Evolutionary conservation across 2,888 invertebrate genomes (phyloP), one percentile per base, ranked within the genome.

Genomic region (Junonia oenone): DNA sequence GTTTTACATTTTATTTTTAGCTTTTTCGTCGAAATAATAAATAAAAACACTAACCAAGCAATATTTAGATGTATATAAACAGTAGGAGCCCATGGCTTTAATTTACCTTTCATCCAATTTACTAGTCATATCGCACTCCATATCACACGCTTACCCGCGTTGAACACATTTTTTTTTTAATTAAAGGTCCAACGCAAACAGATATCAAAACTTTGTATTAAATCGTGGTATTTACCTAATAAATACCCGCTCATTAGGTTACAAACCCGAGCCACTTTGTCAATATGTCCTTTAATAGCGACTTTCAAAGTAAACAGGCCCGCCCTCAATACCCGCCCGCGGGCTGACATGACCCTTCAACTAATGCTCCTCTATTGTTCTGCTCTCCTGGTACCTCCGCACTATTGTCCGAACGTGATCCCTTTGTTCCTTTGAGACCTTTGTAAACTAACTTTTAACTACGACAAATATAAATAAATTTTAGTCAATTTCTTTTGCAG

Each of bases 351-450:
- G 48, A 55, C 49, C 49, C 53, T 52, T 52, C 27, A 14, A 45
- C 31, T 40, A 40, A 53, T 53, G 45, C 54, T 40, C 9, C 46
- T 54, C 35, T 29, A 48, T 55, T 51, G 47, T 58, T 55, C 45
- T 55, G 26, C 40, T n/a, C 27, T 51, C 48, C 55, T 55, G 45
- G 47, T 54, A 54, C 43, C 37, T 35, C 38, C 15, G 37, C 40
- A 56, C 49, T 49, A 45, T 49, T 56, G 43, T 57, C 47, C 33
- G 17, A 59, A 55, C 31, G 15, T 49, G 57, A 62, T 57, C 55
- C 53, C 57, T 62, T 58, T 62, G 53, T 59, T 37, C 50, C 47
- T 19, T 37, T 50, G 13, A 52, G 45, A 26, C 31, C 45, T 37
- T 51, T 48, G 31, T 33, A 35, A 38, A 38, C 14, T 2, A 45